Conservation (phyloP, 2,888 invertebrate genomes). For the Nomada flava region DNA sequence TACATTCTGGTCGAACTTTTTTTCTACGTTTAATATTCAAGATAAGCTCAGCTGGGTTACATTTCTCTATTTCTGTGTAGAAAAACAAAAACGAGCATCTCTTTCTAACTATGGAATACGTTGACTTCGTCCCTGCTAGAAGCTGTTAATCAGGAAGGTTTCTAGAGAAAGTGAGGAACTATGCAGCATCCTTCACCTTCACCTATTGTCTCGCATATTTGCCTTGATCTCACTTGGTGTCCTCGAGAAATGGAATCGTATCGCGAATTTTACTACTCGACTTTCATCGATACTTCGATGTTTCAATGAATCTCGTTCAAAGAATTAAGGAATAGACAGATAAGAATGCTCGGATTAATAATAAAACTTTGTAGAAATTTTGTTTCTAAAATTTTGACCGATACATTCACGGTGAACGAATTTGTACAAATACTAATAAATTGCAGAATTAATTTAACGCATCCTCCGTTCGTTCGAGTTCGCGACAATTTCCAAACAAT, state of each 20-base stretch:
- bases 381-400: too few species aligned
- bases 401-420: too few species aligned
- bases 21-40: neutral
- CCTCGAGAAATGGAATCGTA: constrained; percentile 42
- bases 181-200: constrained; percentile 80
- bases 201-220: constrained; percentile 71
- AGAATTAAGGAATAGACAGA: neutral
- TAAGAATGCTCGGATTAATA: too few species aligned
- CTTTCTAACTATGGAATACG: neutral
- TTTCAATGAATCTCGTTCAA: neutral
- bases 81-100: neutral
- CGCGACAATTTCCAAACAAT: too few species aligned
- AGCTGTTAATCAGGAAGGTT: constrained; percentile 57
- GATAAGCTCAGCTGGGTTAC: neutral
- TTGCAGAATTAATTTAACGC: too few species aligned
- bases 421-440: too few species aligned
- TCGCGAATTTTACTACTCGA: neutral
- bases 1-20: too few species aligned
- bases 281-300: neutral
- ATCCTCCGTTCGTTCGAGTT: too few species aligned
- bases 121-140: neutral
- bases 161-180: constrained; percentile 77
- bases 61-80: neutral
- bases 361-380: too few species aligned
- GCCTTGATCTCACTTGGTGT: constrained; percentile 68